Evolutionary conservation across 2,888 invertebrate species (phyloP).

Genomic region (Nesidiocoris tenuis): DNA sequence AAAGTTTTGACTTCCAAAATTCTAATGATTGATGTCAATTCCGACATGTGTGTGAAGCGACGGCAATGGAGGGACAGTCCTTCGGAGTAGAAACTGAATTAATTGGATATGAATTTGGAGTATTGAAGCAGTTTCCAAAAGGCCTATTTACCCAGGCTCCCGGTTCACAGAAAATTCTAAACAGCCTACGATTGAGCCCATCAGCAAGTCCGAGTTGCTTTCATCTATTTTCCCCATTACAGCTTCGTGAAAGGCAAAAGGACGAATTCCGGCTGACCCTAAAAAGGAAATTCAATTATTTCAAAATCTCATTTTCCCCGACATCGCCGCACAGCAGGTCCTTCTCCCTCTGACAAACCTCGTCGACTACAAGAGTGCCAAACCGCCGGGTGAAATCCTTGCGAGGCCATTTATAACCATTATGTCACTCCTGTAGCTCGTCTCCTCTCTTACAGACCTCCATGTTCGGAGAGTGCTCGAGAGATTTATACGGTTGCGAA

Average conservation of each 20-base stretch:
- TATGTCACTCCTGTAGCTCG: not conserved
- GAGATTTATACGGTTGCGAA: not conserved
- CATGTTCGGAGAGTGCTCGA: not conserved
- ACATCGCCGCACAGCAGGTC: not conserved
- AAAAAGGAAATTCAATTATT: conserved; percentile 19
- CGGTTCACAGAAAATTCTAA: too few relatives aligned
- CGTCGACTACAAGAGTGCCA: not conserved
- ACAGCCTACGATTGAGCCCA: not conserved
- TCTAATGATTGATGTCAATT: too few relatives aligned
- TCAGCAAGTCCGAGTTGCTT: not conserved
- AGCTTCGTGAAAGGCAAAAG: not conserved
- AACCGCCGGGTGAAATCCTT: not conserved
- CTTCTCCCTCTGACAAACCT: not conserved
- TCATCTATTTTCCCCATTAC: not conserved
- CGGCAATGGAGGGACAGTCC: too few relatives aligned
- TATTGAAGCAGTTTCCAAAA: too few relatives aligned
- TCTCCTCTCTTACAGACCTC: not conserved
- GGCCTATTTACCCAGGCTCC: too few relatives aligned
- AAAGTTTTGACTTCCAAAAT: too few relatives aligned
- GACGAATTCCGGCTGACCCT: not conserved
- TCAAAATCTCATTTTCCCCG: conserved; percentile 12
- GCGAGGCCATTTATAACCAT: conserved; percentile 9
- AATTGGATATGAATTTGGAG: too few relatives aligned
- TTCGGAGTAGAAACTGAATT: too few relatives aligned
- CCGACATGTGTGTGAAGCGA: too few relatives aligned